Evolutionary conservation across 2,113 vertebrate genomes (phyloP).

Genomic region (Australoheros scitulus): DNA sequence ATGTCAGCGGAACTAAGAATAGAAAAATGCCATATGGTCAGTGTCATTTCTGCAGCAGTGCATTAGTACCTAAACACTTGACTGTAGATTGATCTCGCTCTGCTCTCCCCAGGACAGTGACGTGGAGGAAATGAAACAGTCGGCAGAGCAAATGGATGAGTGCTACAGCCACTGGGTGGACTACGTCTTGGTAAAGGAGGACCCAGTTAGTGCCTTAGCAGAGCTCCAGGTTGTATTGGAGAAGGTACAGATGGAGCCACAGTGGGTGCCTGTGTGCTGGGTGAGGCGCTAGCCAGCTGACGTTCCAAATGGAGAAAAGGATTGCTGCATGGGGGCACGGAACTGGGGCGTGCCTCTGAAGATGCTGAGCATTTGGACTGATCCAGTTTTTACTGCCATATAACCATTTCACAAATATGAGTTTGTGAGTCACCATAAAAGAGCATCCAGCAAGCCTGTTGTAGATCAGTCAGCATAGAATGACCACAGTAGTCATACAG

Average conservation of each 20-base stretch:
- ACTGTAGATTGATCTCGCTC: background rate
- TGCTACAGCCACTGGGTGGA: slow-evolving; percentile 90
- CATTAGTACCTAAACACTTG: background rate
- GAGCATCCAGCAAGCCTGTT: slow-evolving; percentile 3
- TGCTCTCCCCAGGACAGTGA: slow-evolving; percentile 81
- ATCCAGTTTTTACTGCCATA: slow-evolving; percentile 36
- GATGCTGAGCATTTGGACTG: background rate
- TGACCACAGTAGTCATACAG: background rate
- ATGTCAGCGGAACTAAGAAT: background rate
- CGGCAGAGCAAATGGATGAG: slow-evolving; percentile 87
- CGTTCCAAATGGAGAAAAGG: background rate
- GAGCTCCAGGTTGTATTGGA: slow-evolving; percentile 87
- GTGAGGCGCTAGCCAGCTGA: slow-evolving; percentile 76
- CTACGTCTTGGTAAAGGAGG: slow-evolving; percentile 86
- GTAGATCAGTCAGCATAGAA: slow-evolving; percentile 12
- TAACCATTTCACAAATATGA: slow-evolving; percentile 10
- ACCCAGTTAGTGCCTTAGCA: slow-evolving; percentile 80
- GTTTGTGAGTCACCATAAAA: slow-evolving; percentile 7
- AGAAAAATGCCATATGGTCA: background rate
- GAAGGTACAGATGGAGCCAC: slow-evolving; percentile 82
- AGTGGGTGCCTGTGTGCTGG: slow-evolving; percentile 92
- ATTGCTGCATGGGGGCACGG: background rate
- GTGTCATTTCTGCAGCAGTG: background rate
- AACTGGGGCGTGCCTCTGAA: background rate
- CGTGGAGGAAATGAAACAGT: slow-evolving; percentile 86